Percentiles rank a stretch among this genome's conserved stretches.
phyloP scores from a whole-genome alignment of 2,797 vertebrate species.

The Syngnathus rostellatus region DNA sequence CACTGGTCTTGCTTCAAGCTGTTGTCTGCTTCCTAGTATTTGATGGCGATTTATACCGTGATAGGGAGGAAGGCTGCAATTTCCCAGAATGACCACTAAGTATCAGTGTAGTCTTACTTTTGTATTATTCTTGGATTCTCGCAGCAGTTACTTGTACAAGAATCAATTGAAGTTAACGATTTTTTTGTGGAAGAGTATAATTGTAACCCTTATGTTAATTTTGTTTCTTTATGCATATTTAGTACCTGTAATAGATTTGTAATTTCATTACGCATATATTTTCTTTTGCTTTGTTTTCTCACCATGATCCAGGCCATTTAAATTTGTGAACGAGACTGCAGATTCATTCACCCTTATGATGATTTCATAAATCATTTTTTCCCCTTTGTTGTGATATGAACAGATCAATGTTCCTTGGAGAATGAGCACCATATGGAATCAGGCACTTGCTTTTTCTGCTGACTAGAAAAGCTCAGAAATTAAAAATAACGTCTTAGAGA shows the following conservation, averaged over 20 bases:
- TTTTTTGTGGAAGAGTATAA: not conserved
- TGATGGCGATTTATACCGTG: not conserved
- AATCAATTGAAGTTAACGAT: not conserved
- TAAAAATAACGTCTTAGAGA: conserved; percentile 18
- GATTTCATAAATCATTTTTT: not conserved
- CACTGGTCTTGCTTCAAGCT: not conserved
- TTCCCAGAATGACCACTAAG: conserved; percentile 33
- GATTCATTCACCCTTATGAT: not conserved
- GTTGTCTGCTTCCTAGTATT: not conserved
- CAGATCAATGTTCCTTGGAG: not conserved
- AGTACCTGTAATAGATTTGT: too few relatives aligned
- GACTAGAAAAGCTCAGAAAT: conserved; percentile 23
- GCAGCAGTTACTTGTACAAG: not conserved
- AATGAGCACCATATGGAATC: not conserved
- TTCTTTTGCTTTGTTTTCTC: not conserved
- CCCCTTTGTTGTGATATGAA: not conserved
- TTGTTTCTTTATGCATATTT: not conserved
- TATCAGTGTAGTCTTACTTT: conserved; percentile 46
- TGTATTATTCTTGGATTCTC: not conserved
- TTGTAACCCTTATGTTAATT: not conserved
- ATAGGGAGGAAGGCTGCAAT: conserved; percentile 6
- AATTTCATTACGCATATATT: not conserved
- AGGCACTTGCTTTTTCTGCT: conserved; percentile 16
- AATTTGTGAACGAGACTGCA: not conserved
- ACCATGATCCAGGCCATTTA: not conserved